Conservation (phyloP, 2,113 vertebrate genomes). For the Colinus virginianus region DNA sequence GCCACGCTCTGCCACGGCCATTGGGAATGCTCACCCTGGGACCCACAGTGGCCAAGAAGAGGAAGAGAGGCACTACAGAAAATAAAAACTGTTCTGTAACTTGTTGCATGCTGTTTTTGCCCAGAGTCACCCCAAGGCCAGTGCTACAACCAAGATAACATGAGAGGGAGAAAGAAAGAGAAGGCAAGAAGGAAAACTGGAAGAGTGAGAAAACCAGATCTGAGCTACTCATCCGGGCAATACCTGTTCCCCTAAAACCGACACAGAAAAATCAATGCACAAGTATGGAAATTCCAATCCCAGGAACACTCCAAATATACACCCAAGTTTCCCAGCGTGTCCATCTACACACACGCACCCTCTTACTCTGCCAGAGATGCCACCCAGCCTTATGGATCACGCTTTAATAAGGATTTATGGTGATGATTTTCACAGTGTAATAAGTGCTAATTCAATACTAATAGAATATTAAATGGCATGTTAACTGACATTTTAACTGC, state of each 20-base stretch:
- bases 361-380: slow-evolving; percentile 22
- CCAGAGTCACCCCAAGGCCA: background rate
- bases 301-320: background rate
- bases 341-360: background rate
- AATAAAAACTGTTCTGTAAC: background rate
- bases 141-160: background rate
- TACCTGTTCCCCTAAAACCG: slow-evolving; percentile 32
- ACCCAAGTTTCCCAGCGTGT: background rate
- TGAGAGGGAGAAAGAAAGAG: background rate
- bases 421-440: slow-evolving; percentile 70
- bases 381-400: slow-evolving; percentile 57
- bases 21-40: accelerated
- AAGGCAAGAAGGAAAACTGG: background rate
- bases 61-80: background rate
- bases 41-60: too few relatives aligned
- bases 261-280: slow-evolving; percentile 56
- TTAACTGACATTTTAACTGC: slow-evolving; percentile 60
- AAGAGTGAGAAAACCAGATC: slow-evolving; percentile 26
- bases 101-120: background rate
- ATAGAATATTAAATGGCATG: slow-evolving; percentile 66
- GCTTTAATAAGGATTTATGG: slow-evolving; percentile 66
- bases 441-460: slow-evolving; percentile 67
- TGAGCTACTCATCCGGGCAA: background rate
- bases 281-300: slow-evolving; percentile 36
- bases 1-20: accelerated